phyloP scores from a whole-genome alignment of 2,888 invertebrate species.

The Trachelus tabidus region DNA sequence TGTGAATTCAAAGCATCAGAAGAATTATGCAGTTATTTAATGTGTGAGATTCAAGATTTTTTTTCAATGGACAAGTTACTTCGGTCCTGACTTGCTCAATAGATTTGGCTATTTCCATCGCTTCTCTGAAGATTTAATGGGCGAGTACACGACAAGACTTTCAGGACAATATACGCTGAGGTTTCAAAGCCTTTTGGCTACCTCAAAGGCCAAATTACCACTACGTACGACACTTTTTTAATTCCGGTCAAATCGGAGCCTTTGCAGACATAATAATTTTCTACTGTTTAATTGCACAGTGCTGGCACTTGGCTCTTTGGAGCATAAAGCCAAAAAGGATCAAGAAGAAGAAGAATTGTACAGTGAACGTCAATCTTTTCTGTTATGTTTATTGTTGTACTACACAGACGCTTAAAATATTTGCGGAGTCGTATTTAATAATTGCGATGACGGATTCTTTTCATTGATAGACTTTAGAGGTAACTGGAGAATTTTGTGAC shows the following conservation, averaged over 20 bases:
- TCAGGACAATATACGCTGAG: background rate
- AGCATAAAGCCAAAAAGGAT: too few species aligned
- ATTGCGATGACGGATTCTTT: background rate
- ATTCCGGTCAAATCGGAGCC: background rate
- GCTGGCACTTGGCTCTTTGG: too few species aligned
- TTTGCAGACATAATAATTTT: background rate
- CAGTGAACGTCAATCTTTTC: background rate
- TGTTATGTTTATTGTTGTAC: background rate
- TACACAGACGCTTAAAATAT: background rate
- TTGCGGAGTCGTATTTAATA: background rate
- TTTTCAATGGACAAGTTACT: constrained; percentile 8
- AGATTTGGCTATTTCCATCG: constrained; percentile 30
- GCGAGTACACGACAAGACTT: background rate
- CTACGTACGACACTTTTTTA: background rate
- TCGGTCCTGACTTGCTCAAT: constrained; percentile 20
- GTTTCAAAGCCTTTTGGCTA: background rate
- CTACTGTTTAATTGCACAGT: background rate
- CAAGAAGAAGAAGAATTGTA: background rate
- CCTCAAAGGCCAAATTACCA: background rate
- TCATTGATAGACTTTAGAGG: background rate
- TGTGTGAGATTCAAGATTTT: constrained; percentile 9
- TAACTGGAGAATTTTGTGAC: background rate
- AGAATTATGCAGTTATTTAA: constrained; percentile 14
- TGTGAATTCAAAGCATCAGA: constrained; percentile 9
- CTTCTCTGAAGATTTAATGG: constrained; percentile 14